Conservation (phyloP, 2,888 invertebrate genomes). For the Patella pellucida region DNA sequence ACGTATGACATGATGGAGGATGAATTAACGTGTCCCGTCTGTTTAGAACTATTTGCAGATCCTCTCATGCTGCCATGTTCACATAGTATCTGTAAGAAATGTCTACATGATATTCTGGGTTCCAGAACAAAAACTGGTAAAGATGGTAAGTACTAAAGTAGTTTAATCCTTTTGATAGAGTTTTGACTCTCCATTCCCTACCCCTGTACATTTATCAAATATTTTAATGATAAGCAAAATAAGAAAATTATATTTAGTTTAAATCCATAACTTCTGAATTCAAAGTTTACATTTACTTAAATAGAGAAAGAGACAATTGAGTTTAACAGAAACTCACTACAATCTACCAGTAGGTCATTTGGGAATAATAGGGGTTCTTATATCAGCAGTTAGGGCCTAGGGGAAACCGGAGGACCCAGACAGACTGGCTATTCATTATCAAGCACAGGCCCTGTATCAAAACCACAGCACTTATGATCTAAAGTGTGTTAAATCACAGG, state of each 20-base stretch:
- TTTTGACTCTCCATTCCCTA: neutral
- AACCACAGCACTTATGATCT: too few species aligned
- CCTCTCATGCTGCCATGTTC: constrained; percentile 66
- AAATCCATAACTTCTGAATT: too few species aligned
- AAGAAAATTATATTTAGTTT: neutral
- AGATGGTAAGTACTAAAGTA: constrained; percentile 42
- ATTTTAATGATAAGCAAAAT: neutral
- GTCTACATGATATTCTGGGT: constrained; percentile 61
- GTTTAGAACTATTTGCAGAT: constrained; percentile 66
- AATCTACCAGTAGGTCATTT: too few species aligned
- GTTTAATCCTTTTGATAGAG: neutral
- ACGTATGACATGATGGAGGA: constrained; percentile 60
- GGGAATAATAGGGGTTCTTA: too few species aligned
- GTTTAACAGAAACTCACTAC: too few species aligned
- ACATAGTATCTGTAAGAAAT: constrained; percentile 67
- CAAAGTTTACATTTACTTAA: neutral
- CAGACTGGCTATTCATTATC: too few species aligned
- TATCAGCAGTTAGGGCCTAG: too few species aligned
- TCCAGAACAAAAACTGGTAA: constrained; percentile 46
- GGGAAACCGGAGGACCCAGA: too few species aligned
- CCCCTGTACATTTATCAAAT: neutral
- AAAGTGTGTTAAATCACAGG: too few species aligned
- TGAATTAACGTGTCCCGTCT: constrained; percentile 67
- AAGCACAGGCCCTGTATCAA: too few species aligned
- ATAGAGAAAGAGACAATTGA: neutral